These are phyloP conservation scores for Drosophila pectinifera DNA, from an alignment of 1,140 invertebrate species.

Conservation along the genomic window DNA sequence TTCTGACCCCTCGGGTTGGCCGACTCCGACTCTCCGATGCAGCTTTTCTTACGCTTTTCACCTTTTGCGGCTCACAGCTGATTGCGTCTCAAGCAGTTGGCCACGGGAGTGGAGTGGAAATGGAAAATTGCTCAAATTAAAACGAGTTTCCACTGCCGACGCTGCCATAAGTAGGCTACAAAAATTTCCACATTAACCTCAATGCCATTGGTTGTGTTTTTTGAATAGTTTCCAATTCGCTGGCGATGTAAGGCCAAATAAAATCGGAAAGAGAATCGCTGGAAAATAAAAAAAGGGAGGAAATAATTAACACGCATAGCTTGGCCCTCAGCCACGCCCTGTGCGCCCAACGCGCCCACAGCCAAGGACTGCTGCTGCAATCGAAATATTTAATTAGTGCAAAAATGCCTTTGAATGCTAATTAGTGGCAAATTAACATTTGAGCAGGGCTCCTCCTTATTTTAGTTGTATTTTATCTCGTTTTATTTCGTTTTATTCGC, in stretches of 20 bases:
- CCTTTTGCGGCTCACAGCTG: constrained; percentile 74
- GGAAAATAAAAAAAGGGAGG: constrained; percentile 12
- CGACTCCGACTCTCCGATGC: not conserved
- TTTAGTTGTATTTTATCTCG: constrained; percentile 29
- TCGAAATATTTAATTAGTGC: constrained; percentile 83
- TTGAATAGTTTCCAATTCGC: constrained; percentile 78
- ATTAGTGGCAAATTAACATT: constrained; percentile 83
- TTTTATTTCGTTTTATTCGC: constrained; percentile 22
- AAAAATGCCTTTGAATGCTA: constrained; percentile 82
- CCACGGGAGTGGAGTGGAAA: constrained; percentile 39
- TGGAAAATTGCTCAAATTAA: constrained; percentile 76
- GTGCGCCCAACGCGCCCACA: not conserved
- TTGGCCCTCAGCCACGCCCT: constrained; percentile 15
- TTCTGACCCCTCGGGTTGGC: constrained; percentile 18
- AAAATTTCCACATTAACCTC: constrained; percentile 61
- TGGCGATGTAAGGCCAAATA: constrained; percentile 60
- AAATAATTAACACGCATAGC: constrained; percentile 70
- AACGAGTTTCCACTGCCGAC: constrained; percentile 59
- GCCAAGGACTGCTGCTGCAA: constrained; percentile 59
- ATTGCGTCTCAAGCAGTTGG: constrained; percentile 73
- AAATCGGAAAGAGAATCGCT: constrained; percentile 38
- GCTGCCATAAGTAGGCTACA: constrained; percentile 68
- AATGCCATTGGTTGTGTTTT: constrained; percentile 49
- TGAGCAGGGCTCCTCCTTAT: constrained; percentile 41
- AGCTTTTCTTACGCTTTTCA: constrained; percentile 67